Base-by-base conservation (phyloP, 2,888 invertebrate genomes). In the Formica aserva region DNA sequence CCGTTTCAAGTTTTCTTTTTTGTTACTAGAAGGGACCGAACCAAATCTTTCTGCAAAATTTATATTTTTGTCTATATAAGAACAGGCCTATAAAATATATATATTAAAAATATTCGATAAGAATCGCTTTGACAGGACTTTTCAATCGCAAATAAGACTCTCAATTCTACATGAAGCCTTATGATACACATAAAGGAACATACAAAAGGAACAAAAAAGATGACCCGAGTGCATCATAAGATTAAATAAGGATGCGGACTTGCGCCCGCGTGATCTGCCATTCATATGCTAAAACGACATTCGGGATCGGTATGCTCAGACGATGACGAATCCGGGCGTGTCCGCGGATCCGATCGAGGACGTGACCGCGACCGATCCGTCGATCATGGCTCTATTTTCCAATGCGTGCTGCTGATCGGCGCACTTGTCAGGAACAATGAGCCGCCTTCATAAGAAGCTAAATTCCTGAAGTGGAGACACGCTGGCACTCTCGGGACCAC, bases 291-390 rank as follows among this genome's bases (percentile, higher is more conserved):
- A 78, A 72, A 87, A 81, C 52, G 89, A 87, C 72, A 69, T 82
- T 77, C 48, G 77, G 85, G 72, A 87, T 87, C 86, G 89, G 87
- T 87, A 85, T 81, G 62, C 82, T 48, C 89, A 87, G 82, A 87
- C 85, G 91, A 92, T 91, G 92, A 92, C 90, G 91, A 92, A 92
- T 91, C 89, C 91, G 88, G 91, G 92, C 87, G 91, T 91, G 92
- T 88, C 90, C 85, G 85, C 86, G 88, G 83, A 86, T 88, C 88
- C 84, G 90, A 92, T 92, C 86, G 88, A 69, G 84, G 81, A 69
- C 85, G 80, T 75, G 55, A 77, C 67, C 84, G 88, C 87, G 88
- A 88, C 87, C 84, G 86, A 86, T 76, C n/a, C 75, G 71, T 77
- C 86, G 60, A 80, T 80, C 78, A 45, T 71, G 71, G 22, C 72